These are phyloP conservation scores for Microctonus aethiopoides DNA, from an alignment of 2,888 invertebrate genomes.

Conservation along the genomic window DNA sequence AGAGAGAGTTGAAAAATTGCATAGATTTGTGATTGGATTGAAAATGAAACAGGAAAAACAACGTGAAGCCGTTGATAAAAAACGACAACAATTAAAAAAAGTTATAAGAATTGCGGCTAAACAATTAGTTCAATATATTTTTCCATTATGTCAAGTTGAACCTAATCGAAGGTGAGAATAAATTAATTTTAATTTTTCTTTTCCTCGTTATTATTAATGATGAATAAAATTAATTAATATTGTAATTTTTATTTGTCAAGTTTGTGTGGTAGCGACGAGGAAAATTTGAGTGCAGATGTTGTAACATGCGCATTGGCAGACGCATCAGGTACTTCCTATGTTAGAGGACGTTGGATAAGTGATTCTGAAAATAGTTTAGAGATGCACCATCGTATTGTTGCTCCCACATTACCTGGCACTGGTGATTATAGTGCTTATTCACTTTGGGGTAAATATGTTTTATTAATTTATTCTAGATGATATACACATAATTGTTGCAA, in stretches of 20 bases:
- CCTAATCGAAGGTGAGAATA: slow-evolving; percentile 67
- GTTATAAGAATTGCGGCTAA: slow-evolving; percentile 71
- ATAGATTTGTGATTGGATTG: slow-evolving; percentile 70
- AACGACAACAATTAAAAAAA: slow-evolving; percentile 71
- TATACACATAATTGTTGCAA: no score
- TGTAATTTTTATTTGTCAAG: slow-evolving; percentile 38
- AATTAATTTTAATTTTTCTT: background rate
- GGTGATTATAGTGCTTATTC: slow-evolving; percentile 85
- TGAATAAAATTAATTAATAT: slow-evolving; percentile 19
- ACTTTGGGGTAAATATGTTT: slow-evolving; percentile 75
- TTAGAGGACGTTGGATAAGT: slow-evolving; percentile 82
- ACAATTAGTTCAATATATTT: slow-evolving; percentile 76
- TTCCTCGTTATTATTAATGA: background rate
- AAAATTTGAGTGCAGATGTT: slow-evolving; percentile 56
- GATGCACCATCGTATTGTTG: slow-evolving; percentile 80
- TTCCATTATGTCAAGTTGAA: slow-evolving; percentile 73
- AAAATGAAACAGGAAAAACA: slow-evolving; percentile 69
- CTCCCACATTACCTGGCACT: slow-evolving; percentile 85
- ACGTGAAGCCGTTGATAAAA: slow-evolving; percentile 68
- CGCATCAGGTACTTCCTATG: slow-evolving; percentile 82
- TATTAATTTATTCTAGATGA: background rate
- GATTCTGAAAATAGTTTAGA: slow-evolving; percentile 77
- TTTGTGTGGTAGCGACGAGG: slow-evolving; percentile 61
- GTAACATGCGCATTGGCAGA: slow-evolving; percentile 72
- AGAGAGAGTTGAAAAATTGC: slow-evolving; percentile 73